A percentile compares a stretch with the other conserved stretches of the same genome.
Evolutionary conservation across 2,888 invertebrate genomes (phyloP).

Genomic region (Rhaphigaster nebulosa): DNA sequence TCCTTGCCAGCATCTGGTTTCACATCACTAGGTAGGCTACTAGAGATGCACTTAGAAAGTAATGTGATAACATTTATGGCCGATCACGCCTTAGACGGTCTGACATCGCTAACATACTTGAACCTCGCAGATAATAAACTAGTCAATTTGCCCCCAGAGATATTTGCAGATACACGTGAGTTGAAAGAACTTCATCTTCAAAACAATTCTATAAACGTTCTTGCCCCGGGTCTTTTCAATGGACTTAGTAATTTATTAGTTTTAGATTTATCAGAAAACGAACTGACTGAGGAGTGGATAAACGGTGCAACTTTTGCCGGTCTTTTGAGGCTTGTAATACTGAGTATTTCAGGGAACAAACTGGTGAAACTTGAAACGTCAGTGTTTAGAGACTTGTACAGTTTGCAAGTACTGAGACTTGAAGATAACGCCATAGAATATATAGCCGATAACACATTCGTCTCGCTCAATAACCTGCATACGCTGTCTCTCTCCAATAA

Average conservation of each 20-base stretch:
- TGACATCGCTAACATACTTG: constrained; percentile 79
- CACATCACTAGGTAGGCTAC: constrained; percentile 79
- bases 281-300: constrained; percentile 86
- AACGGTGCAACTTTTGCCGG: constrained; percentile 85
- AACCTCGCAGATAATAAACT: constrained; percentile 86
- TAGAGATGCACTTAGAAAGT: constrained; percentile 81
- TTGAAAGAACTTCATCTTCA: constrained; percentile 85
- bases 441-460: constrained; percentile 84
- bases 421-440: constrained; percentile 84
- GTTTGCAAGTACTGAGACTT: constrained; percentile 83
- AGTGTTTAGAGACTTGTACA: constrained; percentile 83
- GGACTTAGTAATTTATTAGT: constrained; percentile 82
- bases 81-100: constrained; percentile 83
- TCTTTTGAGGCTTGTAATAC: constrained; percentile 80
- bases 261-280: constrained; percentile 83
- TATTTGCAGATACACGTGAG: constrained; percentile 83
- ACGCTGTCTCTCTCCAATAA: constrained; percentile 87
- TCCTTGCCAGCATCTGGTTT: constrained; percentile 80
- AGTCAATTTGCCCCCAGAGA: constrained; percentile 83
- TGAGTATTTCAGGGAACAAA: constrained; percentile 83
- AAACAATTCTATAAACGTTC: constrained; percentile 85
- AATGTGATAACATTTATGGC: constrained; percentile 83
- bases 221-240: constrained; percentile 84
- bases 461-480: constrained; percentile 82
- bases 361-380: constrained; percentile 82